These are phyloP conservation scores for Leuciscus waleckii DNA, from an alignment of 2,797 vertebrate species.

Conservation along the genomic window DNA sequence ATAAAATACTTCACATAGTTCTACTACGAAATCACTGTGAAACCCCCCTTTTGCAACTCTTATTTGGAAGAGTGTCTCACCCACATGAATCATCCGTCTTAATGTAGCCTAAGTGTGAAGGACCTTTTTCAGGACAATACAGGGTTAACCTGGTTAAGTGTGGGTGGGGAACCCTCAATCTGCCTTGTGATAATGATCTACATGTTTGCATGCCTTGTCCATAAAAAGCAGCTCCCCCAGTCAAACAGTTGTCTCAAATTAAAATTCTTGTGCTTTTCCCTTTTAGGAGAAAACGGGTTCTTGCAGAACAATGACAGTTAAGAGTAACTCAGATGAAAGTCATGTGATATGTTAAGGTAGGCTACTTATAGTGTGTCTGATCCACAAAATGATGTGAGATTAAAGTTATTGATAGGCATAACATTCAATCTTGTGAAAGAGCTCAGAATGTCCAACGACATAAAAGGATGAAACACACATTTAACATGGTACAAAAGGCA, in stretches of 20 bases:
- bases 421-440: background rate
- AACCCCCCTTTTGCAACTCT: background rate
- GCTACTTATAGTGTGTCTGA: slow-evolving; percentile 6
- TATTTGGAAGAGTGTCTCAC: background rate
- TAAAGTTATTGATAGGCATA: background rate
- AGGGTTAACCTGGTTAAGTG: slow-evolving; percentile 51
- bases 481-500: slow-evolving; percentile 31
- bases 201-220: slow-evolving; percentile 49
- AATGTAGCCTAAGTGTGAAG: background rate
- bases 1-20: too few relatives aligned
- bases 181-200: slow-evolving; percentile 49
- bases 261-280: slow-evolving; percentile 26
- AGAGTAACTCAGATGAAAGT: background rate
- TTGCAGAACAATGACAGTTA: background rate
- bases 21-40: background rate
- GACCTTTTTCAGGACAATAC: background rate
- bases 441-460: background rate
- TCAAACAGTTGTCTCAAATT: slow-evolving; percentile 41
- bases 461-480: background rate
- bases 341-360: slow-evolving; percentile 28
- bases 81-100: background rate
- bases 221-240: slow-evolving; percentile 39
- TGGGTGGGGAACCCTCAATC: slow-evolving; percentile 55
- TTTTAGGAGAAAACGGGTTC: slow-evolving; percentile 22
- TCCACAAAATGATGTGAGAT: background rate